These are phyloP conservation scores for Spongilla lacustris DNA, from an alignment of 37 sponge, comb jelly and placozoan species.

Conservation along the genomic window DNA sequence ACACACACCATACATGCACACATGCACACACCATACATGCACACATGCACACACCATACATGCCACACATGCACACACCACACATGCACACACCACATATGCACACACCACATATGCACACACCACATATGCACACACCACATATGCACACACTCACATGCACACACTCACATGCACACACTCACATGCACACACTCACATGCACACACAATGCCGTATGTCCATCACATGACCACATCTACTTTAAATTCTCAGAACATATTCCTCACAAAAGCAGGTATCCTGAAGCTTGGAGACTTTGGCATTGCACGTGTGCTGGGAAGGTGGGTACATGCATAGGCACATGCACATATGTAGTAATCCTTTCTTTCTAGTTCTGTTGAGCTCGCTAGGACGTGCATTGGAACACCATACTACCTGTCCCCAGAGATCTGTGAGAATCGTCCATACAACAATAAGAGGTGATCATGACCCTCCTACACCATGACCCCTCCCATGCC, in stretches of 20 bases:
- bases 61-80: not conserved
- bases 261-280: slow-evolving; percentile 84
- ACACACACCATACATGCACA: too few relatives aligned
- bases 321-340: slow-evolving; percentile 26
- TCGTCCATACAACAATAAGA: slow-evolving; percentile 97
- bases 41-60: not conserved
- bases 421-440: slow-evolving; percentile 99
- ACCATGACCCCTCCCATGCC: not conserved
- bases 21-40: not conserved
- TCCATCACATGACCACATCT: not conserved
- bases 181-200: not conserved
- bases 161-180: too few relatives aligned
- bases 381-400: slow-evolving; percentile 97
- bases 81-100: not conserved
- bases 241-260: slow-evolving; percentile 74
- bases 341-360: too few relatives aligned
- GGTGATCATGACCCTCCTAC: slow-evolving; percentile 39
- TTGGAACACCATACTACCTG: slow-evolving; percentile 98
- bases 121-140: too few relatives aligned
- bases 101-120: too few relatives aligned
- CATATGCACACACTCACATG: too few relatives aligned
- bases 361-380: slow-evolving; percentile 82
- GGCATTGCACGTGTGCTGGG: slow-evolving; percentile 92
- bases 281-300: slow-evolving; percentile 95
- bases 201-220: too few relatives aligned